Conservation (phyloP, 2,113 vertebrate genomes). For the Hippocampus barbouri region DNA sequence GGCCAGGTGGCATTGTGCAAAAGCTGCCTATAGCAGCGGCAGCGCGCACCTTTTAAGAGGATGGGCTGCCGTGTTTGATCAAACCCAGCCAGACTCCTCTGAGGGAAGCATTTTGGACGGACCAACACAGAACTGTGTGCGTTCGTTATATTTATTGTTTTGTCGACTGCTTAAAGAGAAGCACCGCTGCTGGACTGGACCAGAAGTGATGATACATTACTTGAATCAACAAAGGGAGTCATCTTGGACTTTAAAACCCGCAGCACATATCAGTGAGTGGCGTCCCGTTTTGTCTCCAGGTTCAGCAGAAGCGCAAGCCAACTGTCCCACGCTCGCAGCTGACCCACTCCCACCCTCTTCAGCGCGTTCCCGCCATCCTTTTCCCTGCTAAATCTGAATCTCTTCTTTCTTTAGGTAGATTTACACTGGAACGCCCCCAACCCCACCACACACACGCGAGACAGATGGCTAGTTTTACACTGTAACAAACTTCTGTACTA, state of each 20-base stretch:
- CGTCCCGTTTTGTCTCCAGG: conserved; percentile 20
- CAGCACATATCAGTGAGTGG: conserved; percentile 30
- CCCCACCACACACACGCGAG: background rate
- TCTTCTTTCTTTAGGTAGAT: conserved; percentile 55
- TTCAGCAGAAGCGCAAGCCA: conserved; percentile 1
- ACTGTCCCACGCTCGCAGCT: background rate
- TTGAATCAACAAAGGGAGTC: conserved; percentile 46
- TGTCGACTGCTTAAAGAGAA: background rate
- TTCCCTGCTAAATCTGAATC: conserved; percentile 20
- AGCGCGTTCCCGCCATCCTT: background rate
- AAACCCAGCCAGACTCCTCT: conserved; percentile 28
- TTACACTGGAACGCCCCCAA: conserved; percentile 55
- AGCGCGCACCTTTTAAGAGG: background rate
- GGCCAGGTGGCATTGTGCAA: conserved; percentile 96
- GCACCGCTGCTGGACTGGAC: background rate
- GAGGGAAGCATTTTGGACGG: background rate
- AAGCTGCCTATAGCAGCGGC: conserved; percentile 86
- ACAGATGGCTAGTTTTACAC: conserved; percentile 58
- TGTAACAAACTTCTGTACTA: conserved; percentile 44
- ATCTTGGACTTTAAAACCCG: conserved; percentile 6
- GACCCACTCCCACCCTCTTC: background rate
- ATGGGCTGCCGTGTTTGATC: background rate
- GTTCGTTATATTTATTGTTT: conserved; percentile 51
- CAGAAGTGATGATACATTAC: conserved; percentile 24
- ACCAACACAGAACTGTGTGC: conserved; percentile 5